A percentile compares a stretch with the other conserved stretches of the same genome.
These are phyloP conservation scores for Solenopsis invicta DNA, from an alignment of 1,140 invertebrate species.

Conservation along the genomic window DNA sequence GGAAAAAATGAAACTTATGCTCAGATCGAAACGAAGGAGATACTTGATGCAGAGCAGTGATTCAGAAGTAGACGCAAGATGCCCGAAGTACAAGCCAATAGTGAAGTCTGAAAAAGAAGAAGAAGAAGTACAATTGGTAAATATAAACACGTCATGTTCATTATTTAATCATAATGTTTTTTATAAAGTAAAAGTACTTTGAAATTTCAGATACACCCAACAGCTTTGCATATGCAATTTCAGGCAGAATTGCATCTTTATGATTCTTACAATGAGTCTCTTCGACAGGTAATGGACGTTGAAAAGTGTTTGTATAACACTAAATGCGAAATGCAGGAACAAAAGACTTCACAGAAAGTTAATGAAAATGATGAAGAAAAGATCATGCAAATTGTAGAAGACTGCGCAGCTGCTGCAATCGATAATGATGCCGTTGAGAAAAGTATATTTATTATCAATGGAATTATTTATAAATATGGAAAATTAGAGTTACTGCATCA, in stretches of 20 bases:
- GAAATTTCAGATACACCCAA: conserved; percentile 80
- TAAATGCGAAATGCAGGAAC: conserved; percentile 75
- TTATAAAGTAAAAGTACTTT: conserved; percentile 49
- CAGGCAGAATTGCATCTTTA: conserved; percentile 85
- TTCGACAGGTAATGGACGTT: conserved; percentile 82
- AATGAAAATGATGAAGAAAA: conserved; percentile 70
- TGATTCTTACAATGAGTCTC: conserved; percentile 84
- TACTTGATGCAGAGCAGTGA: conserved; percentile 74
- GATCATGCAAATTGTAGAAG: not conserved
- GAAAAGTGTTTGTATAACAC: conserved; percentile 82
- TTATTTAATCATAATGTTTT: conserved; percentile 15
- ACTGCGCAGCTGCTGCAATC: conserved; percentile 61
- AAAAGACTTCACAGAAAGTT: conserved; percentile 77
- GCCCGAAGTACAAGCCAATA: conserved; percentile 53
- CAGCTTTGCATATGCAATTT: conserved; percentile 85
- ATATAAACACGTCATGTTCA: conserved; percentile 30
- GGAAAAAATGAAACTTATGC: conserved; percentile 81
- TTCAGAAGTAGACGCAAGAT: conserved; percentile 64
- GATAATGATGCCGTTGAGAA: conserved; percentile 70
- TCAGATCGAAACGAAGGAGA: conserved; percentile 80
- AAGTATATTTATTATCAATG: conserved; percentile 32
- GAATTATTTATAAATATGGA: not conserved
- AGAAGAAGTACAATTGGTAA: conserved; percentile 76
- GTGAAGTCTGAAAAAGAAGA: conserved; percentile 61
- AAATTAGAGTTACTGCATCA: not conserved